Evolutionary conservation across 1,140 invertebrate genomes (phyloP).

Genomic region (Dreissena rostriformis): DNA sequence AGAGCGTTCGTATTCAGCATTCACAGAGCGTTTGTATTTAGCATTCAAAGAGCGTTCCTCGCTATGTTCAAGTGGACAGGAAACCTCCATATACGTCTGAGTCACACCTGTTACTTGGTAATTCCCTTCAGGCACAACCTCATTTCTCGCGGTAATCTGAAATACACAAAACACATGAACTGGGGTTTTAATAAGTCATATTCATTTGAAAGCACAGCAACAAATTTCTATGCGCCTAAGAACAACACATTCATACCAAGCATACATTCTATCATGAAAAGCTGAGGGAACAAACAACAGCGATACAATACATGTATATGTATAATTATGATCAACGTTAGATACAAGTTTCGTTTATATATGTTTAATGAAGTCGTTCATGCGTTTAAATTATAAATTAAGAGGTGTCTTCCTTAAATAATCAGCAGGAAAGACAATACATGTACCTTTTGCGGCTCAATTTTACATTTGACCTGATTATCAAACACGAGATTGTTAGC

Average conservation of each 20-base stretch:
- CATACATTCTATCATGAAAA: too few species aligned
- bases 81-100: slow-evolving; percentile 18
- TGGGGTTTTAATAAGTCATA: too few species aligned
- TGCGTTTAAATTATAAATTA: background rate
- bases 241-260: background rate
- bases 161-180: background rate
- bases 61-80: slow-evolving; percentile 2
- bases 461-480: too few species aligned
- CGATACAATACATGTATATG: background rate
- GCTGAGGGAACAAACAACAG: background rate
- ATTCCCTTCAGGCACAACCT: background rate
- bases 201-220: background rate
- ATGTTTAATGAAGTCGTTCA: background rate
- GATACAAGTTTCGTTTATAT: background rate
- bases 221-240: background rate
- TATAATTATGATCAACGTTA: background rate
- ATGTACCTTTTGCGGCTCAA: slow-evolving; percentile 4
- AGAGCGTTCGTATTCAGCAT: too few species aligned
- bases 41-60: slow-evolving; percentile 9
- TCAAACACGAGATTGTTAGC: background rate
- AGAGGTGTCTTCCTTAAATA: background rate
- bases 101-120: background rate
- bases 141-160: background rate
- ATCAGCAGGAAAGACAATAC: background rate
- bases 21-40: too few species aligned